These are phyloP conservation scores for Lithobius niger DNA, from an alignment of 1,140 invertebrate species.

Conservation along the genomic window DNA sequence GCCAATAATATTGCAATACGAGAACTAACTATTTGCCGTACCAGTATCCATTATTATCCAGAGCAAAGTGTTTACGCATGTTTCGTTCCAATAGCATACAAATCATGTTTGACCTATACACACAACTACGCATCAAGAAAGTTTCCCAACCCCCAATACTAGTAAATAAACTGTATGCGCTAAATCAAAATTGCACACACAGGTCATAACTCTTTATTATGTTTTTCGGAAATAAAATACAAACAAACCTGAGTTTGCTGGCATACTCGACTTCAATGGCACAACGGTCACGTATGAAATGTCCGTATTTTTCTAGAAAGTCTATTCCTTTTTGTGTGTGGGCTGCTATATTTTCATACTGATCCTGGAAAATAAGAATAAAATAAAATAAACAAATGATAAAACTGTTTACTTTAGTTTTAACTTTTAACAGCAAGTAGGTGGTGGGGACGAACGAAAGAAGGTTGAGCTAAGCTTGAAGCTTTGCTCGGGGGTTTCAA, in stretches of 20 bases:
- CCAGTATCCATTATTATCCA: no score
- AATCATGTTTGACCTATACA: no score
- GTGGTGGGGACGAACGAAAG: no score
- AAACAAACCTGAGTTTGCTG: constrained; percentile 70
- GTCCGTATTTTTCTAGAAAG: constrained; percentile 87
- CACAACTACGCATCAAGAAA: not conserved
- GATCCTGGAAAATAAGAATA: constrained; percentile 54
- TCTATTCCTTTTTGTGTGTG: constrained; percentile 97
- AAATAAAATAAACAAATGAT: constrained; percentile 3
- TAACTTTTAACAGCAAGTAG: no score
- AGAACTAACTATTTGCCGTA: no score
- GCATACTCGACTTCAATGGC: constrained; percentile 94
- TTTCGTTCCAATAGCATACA: no score
- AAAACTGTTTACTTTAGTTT: no score
- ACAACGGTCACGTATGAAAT: constrained; percentile 86
- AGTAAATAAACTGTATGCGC: not conserved
- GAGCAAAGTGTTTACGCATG: no score
- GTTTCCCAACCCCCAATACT: constrained; percentile 4
- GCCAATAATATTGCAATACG: no score
- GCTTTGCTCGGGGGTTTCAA: no score
- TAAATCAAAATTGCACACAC: not conserved
- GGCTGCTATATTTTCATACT: constrained; percentile 86
- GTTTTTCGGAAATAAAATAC: not conserved
- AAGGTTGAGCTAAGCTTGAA: no score
- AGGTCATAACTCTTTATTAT: constrained; percentile 13